These are phyloP conservation scores for Drosophila infuscata DNA, from an alignment of 2,888 invertebrate genomes.

Conservation along the genomic window DNA sequence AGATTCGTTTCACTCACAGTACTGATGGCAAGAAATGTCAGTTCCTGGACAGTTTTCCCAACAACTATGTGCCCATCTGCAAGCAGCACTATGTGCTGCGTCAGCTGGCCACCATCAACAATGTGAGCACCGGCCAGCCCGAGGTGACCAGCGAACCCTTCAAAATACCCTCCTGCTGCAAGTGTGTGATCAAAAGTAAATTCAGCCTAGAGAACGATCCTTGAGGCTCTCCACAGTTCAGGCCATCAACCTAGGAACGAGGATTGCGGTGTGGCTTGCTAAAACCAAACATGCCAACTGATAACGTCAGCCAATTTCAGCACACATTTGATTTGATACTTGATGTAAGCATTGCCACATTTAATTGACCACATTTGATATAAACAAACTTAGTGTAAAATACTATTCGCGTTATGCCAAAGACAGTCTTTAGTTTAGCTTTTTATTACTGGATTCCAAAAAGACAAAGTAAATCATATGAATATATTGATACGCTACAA, in stretches of 20 bases:
- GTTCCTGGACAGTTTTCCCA: constrained; percentile 60
- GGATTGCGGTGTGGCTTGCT: neutral
- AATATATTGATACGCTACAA: neutral
- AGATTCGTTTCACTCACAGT: constrained; percentile 71
- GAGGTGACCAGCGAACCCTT: constrained; percentile 86
- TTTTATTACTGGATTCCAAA: neutral
- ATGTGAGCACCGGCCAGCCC: constrained; percentile 80
- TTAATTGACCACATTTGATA: neutral
- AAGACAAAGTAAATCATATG: neutral
- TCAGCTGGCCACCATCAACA: constrained; percentile 86
- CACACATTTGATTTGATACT: constrained; percentile 54
- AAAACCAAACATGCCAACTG: constrained; percentile 5
- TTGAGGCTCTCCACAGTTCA: constrained; percentile 3
- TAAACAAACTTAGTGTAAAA: too few relatives aligned
- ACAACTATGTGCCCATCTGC: constrained; percentile 59
- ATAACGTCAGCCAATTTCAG: constrained; percentile 31
- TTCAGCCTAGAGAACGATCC: constrained; percentile 82
- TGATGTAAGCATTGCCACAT: constrained; percentile 51
- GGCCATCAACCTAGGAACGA: neutral
- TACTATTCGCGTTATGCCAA: neutral
- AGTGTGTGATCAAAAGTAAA: constrained; percentile 86
- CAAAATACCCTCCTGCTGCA: constrained; percentile 91
- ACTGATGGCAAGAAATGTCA: constrained; percentile 85
- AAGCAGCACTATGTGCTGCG: constrained; percentile 72
- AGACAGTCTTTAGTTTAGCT: neutral